Conservation (phyloP, 2,113 vertebrate species). For the Dromiciops gliroides region DNA sequence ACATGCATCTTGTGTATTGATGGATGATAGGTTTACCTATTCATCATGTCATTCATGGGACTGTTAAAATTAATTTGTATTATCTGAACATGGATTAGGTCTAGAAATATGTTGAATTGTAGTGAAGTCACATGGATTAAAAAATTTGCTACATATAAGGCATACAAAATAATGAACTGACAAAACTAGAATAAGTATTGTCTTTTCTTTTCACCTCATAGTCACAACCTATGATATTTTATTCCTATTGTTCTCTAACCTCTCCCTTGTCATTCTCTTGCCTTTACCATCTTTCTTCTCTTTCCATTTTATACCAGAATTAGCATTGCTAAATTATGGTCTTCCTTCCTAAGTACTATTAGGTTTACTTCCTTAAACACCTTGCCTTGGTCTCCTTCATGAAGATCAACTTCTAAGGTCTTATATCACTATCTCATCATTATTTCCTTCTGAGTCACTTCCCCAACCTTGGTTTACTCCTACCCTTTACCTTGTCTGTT, state of each 20-base stretch:
- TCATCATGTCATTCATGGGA: neutral
- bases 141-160: neutral
- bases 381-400: neutral
- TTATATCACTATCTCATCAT: neutral
- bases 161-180: neutral
- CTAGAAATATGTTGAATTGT: neutral
- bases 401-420: neutral
- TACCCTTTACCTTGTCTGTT: neutral
- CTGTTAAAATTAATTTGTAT: neutral
- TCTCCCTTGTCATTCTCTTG: neutral
- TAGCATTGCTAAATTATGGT: neutral
- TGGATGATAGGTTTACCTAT: neutral
- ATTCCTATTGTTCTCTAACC: neutral
- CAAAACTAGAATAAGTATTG: neutral
- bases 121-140: neutral
- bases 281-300: neutral
- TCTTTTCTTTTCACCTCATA: neutral
- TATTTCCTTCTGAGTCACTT: neutral
- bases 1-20: neutral
- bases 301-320: neutral
- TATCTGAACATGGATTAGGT: too few species aligned
- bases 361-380: neutral
- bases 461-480: neutral
- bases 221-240: slow-evolving; percentile 5
- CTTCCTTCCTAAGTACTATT: rapidly evolving